A percentile compares a stretch with the other conserved stretches of the same genome.
Evolutionary conservation across 2,888 invertebrate species (phyloP).

Genomic region (Cryptocheilus praepositus): DNA sequence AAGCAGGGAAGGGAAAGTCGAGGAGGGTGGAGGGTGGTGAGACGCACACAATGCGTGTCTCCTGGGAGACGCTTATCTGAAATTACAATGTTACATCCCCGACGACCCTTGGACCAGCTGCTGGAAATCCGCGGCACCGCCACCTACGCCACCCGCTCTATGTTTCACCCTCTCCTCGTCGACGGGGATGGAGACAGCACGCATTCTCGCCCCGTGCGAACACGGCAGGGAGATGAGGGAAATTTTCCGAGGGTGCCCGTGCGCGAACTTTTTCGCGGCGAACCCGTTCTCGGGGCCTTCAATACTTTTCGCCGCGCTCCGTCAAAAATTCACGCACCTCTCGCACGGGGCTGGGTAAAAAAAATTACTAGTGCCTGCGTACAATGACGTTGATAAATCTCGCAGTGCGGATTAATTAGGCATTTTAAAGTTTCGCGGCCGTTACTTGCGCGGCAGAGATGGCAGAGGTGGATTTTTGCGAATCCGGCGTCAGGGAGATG

Average conservation of each 20-base stretch:
- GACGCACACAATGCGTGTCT: constrained; percentile 70
- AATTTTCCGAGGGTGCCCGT: background rate
- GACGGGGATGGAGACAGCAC: background rate
- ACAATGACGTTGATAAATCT: too few species aligned
- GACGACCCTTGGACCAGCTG: constrained; percentile 54
- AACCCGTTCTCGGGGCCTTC: background rate
- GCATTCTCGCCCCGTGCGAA: background rate
- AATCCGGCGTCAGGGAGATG: too few species aligned
- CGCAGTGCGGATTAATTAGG: too few species aligned
- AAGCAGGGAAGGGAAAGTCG: constrained; percentile 3
- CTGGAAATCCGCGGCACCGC: constrained; percentile 51
- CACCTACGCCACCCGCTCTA: background rate
- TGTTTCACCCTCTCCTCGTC: background rate
- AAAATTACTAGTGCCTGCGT: too few species aligned
- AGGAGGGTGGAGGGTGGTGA: constrained; percentile 34
- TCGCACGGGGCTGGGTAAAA: too few species aligned
- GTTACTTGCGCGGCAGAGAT: too few species aligned
- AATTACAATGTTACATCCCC: constrained; percentile 73
- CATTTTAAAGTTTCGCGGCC: too few species aligned
- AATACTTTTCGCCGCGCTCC: background rate
- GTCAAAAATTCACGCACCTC: too few species aligned
- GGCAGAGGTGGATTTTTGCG: too few species aligned
- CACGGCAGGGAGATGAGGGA: background rate
- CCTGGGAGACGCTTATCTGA: constrained; percentile 74
- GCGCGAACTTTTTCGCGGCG: background rate